These are phyloP conservation scores for Collichthys lucidus DNA, from an alignment of 2,113 vertebrate species.

Conservation along the genomic window DNA sequence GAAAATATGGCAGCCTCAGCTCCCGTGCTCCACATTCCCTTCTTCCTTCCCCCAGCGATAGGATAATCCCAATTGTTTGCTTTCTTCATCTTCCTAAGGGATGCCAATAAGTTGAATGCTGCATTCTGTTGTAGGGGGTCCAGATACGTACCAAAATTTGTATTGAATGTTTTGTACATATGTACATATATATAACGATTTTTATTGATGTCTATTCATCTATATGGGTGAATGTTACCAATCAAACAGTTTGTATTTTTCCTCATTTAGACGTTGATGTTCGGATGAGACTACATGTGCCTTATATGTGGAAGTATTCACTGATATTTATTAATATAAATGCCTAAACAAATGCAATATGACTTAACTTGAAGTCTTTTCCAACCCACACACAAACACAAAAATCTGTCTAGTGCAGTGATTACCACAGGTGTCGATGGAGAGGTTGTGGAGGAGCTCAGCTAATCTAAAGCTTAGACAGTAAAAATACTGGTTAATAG, in stretches of 20 bases:
- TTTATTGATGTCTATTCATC: conserved; percentile 30
- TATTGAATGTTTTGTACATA: conserved; percentile 42
- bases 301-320: conserved; percentile 61
- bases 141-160: conserved; percentile 12
- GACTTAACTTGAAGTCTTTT: not conserved
- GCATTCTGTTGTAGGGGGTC: conserved; percentile 38
- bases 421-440: not conserved
- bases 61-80: conserved; percentile 71
- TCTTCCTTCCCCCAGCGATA: conserved; percentile 41
- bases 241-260: conserved; percentile 35
- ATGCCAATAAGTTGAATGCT: conserved; percentile 26
- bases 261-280: conserved; percentile 20
- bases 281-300: conserved; percentile 62
- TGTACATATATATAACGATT: conserved; percentile 46
- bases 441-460: not conserved
- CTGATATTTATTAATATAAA: conserved; percentile 55
- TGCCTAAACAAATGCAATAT: conserved; percentile 14
- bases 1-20: conserved; percentile 56
- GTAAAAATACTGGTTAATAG: not conserved
- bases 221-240: conserved; percentile 16
- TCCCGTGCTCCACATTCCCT: conserved; percentile 38
- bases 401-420: not conserved
- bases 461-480: not conserved
- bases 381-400: not conserved
- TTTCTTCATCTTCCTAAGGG: conserved; percentile 51